Conservation (phyloP, 2,888 invertebrate species). For the Temnothorax unifasciatus region DNA sequence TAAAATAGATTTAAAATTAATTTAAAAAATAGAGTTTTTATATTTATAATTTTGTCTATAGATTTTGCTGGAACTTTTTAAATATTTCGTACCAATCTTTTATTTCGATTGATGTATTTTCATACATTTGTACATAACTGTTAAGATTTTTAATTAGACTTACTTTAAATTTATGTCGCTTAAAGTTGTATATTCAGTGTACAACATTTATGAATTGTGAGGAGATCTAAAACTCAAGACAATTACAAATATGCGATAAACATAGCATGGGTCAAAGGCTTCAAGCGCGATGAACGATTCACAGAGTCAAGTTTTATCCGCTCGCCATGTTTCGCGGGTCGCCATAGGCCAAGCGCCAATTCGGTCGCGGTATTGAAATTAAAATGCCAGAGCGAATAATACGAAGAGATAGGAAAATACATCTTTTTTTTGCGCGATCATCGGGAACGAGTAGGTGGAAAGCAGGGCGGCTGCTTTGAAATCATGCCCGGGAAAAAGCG, state of each 20-base stretch:
- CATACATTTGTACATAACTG: neutral
- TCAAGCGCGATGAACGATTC: neutral
- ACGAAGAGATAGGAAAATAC: neutral
- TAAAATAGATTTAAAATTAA: neutral
- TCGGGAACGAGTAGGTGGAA: slow-evolving; percentile 39
- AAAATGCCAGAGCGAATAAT: slow-evolving; percentile 33
- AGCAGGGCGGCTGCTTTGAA: slow-evolving; percentile 44
- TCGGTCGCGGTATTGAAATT: slow-evolving; percentile 40
- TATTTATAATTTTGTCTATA: neutral
- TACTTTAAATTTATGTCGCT: neutral
- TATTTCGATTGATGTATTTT: neutral
- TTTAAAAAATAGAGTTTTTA: neutral
- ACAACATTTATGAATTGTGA: neutral
- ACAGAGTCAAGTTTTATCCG: slow-evolving; percentile 13
- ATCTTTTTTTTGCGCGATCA: slow-evolving; percentile 45
- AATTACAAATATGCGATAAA: neutral
- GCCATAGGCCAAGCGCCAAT: slow-evolving; percentile 26
- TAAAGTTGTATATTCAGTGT: neutral
- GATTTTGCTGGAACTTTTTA: neutral
- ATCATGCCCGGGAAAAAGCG: slow-evolving; percentile 49
- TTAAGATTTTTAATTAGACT: neutral
- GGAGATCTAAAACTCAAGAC: neutral
- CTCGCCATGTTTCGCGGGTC: neutral
- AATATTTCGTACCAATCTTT: neutral
- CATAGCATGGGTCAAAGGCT: neutral